These are phyloP conservation scores for Shinisaurus crocodilurus DNA, from an alignment of 2,113 vertebrate species.

Conservation along the genomic window DNA sequence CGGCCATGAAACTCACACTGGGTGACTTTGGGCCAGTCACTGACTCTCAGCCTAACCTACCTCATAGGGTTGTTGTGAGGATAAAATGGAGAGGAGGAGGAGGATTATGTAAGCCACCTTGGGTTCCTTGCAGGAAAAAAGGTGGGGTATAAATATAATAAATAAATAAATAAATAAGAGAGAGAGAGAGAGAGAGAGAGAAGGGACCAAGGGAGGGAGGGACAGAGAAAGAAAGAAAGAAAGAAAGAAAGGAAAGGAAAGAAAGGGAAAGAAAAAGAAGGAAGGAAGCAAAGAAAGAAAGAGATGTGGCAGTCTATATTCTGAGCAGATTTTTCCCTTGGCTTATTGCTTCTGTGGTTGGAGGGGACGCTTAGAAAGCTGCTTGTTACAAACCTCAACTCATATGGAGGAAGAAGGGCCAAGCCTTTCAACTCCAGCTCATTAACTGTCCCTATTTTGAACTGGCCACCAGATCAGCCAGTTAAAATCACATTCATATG, in stretches of 20 bases:
- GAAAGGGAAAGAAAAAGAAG: no score
- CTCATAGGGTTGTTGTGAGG: no score
- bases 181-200: no score
- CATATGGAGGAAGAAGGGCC: neutral
- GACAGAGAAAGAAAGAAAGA: neutral
- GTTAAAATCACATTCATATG: neutral
- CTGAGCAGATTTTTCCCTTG: neutral
- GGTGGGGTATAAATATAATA: no score
- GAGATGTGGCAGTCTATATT: neutral
- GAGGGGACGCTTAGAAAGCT: neutral
- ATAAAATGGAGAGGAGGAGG: no score
- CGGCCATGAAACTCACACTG: no score
- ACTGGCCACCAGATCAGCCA: neutral
- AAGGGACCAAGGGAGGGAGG: neutral
- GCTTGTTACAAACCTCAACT: neutral
- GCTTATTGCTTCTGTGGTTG: neutral
- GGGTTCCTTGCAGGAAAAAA: no score
- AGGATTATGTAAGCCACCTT: no score
- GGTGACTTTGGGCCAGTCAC: no score
- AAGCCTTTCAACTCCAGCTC: neutral
- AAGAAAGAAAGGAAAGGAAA: neutral
- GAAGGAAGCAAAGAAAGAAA: fast-evolving
- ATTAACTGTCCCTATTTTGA: neutral
- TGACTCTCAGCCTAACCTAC: no score
- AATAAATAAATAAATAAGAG: no score